Conservation (phyloP, 2,113 vertebrate species). For the Seriola rivoliana region DNA sequence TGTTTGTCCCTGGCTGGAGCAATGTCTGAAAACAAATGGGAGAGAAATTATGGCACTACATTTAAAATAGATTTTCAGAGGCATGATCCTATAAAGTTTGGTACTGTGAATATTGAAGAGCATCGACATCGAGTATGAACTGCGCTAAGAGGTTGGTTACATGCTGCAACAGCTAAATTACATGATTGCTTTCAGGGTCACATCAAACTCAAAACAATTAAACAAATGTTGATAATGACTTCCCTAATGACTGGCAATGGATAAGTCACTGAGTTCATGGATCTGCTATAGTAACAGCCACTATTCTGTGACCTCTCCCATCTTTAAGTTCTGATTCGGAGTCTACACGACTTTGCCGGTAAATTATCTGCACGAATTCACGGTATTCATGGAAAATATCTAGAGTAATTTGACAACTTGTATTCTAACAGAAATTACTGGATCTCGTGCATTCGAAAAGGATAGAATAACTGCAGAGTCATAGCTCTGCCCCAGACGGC, state of each 20-base stretch:
- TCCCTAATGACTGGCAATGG: not conserved
- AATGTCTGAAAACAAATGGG: not conserved
- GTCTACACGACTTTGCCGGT: not conserved
- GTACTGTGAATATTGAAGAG: not conserved
- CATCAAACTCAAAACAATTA: not conserved
- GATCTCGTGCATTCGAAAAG: conserved; percentile 56
- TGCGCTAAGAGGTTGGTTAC: not conserved
- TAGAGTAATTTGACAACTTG: conserved; percentile 30
- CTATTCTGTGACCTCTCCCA: not conserved
- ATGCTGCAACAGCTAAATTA: conserved; percentile 3
- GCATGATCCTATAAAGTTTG: not conserved
- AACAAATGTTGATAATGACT: not conserved
- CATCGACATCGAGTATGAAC: not conserved
- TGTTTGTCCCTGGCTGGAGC: not conserved
- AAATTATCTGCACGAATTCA: not conserved
- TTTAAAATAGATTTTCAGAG: not conserved
- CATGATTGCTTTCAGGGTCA: conserved; percentile 18
- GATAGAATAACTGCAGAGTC: conserved; percentile 81
- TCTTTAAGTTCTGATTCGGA: conserved; percentile 5
- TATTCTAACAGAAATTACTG: conserved; percentile 51
- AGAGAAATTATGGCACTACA: not conserved
- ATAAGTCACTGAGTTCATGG: not conserved
- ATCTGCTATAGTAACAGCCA: not conserved
- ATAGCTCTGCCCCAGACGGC: conserved; percentile 70
- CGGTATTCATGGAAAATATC: not conserved